phyloP scores from a whole-genome alignment of 2,888 invertebrate genomes.

The Campoplex capitator region DNA sequence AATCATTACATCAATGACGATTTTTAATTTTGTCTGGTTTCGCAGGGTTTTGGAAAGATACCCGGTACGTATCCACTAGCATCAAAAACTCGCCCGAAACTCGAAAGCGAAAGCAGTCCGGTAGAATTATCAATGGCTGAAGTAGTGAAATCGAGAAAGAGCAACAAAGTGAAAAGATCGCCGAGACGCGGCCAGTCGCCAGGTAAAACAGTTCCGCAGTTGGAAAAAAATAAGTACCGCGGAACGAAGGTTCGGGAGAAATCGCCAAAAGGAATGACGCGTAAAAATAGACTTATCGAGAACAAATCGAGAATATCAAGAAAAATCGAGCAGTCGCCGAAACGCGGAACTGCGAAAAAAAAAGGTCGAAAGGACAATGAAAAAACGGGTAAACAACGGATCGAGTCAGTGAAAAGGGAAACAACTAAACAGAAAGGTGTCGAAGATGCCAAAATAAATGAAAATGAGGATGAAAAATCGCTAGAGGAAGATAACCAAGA shows the following conservation, averaged over 20 bases:
- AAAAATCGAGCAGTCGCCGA: neutral
- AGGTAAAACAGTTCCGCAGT: neutral
- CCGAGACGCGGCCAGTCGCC: neutral
- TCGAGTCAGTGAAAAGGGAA: neutral
- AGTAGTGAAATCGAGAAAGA: neutral
- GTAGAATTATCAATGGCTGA: neutral
- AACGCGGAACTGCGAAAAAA: neutral
- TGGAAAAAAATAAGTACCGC: neutral
- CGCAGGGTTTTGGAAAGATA: slow-evolving; percentile 76
- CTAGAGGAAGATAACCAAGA: neutral
- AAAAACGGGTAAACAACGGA: neutral
- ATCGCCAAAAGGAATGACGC: neutral
- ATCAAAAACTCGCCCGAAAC: neutral
- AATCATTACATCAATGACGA: neutral
- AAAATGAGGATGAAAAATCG: neutral
- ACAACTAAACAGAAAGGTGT: neutral
- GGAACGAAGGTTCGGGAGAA: neutral
- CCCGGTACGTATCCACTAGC: slow-evolving; percentile 61
- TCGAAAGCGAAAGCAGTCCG: neutral
- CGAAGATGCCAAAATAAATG: neutral
- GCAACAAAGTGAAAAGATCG: neutral
- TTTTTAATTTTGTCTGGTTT: neutral
- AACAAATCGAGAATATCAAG: neutral
- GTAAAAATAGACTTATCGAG: neutral
- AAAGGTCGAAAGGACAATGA: neutral